These are phyloP conservation scores for Brachyopa scutellaris DNA, from an alignment of 2,888 invertebrate genomes.

Conservation along the genomic window DNA sequence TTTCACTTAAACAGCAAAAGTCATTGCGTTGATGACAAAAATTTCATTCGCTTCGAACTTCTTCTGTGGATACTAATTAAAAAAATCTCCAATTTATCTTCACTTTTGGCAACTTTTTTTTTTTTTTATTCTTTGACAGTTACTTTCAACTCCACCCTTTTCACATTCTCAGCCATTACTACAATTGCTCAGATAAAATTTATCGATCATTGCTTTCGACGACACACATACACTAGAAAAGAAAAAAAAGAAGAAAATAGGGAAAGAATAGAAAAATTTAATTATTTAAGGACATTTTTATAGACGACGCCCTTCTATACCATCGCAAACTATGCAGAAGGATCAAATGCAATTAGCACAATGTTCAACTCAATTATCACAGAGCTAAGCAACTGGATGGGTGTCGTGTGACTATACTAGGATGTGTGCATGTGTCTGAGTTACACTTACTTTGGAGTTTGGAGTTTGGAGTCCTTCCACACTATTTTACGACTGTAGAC, in stretches of 20 bases:
- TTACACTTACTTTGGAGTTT: not conserved
- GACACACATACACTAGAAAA: not conserved
- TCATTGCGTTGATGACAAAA: too few relatives aligned
- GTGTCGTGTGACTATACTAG: not conserved
- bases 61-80: conserved; percentile 48
- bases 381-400: conserved; percentile 50
- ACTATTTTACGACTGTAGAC: conserved; percentile 71
- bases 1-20: too few relatives aligned
- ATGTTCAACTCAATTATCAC: conserved; percentile 72
- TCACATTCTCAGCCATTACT: conserved; percentile 10
- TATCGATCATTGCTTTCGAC: conserved; percentile 61
- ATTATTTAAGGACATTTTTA: conserved; percentile 72
- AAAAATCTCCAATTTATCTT: conserved; percentile 46
- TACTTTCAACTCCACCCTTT: conserved; percentile 50
- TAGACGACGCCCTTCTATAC: conserved; percentile 51
- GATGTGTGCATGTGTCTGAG: not conserved
- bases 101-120: conserved; percentile 32
- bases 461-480: conserved; percentile 50
- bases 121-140: conserved; percentile 61
- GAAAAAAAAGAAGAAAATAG: not conserved
- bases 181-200: conserved; percentile 68
- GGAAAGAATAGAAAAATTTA: conserved; percentile 63
- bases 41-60: too few relatives aligned
- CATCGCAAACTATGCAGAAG: conserved; percentile 33
- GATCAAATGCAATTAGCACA: conserved; percentile 73